Evolutionary conservation across 2,113 vertebrate species (phyloP).

Genomic region (Callocephalon fimbriatum): DNA sequence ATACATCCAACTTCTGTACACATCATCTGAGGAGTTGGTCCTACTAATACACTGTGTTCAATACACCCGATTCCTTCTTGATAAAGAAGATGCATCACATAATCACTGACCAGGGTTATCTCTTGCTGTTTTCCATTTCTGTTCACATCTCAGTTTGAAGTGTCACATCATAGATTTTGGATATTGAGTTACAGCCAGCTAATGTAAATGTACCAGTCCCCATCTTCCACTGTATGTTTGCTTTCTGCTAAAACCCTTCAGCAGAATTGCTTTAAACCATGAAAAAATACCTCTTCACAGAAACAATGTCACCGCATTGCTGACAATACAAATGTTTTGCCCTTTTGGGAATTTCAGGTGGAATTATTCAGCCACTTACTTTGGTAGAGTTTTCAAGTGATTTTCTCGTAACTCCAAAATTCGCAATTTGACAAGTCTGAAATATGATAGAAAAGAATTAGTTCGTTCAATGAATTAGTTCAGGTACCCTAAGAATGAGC

Average conservation of each 20-base stretch:
- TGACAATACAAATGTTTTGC: background rate
- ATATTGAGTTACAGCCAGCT: background rate
- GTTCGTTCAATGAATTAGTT: background rate
- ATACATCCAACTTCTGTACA: background rate
- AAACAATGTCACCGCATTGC: background rate
- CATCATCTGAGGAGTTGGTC: background rate
- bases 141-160: background rate
- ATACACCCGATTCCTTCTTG: too few species aligned
- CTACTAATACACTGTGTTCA: background rate
- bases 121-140: background rate
- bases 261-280: background rate
- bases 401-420: constrained; percentile 98
- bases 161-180: background rate
- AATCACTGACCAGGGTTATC: background rate
- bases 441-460: background rate
- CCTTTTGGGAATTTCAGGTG: background rate
- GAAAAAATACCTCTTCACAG: background rate
- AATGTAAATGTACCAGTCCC: too few species aligned
- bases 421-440: constrained; percentile 95
- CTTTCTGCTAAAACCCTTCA: background rate
- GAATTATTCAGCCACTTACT: constrained; percentile 83
- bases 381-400: constrained; percentile 99
- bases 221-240: fast-evolving
- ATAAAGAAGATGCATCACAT: background rate
- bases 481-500: background rate